phyloP scores from a whole-genome alignment of 2,113 vertebrate genomes.

The Dolichallabes microphthalmus region DNA sequence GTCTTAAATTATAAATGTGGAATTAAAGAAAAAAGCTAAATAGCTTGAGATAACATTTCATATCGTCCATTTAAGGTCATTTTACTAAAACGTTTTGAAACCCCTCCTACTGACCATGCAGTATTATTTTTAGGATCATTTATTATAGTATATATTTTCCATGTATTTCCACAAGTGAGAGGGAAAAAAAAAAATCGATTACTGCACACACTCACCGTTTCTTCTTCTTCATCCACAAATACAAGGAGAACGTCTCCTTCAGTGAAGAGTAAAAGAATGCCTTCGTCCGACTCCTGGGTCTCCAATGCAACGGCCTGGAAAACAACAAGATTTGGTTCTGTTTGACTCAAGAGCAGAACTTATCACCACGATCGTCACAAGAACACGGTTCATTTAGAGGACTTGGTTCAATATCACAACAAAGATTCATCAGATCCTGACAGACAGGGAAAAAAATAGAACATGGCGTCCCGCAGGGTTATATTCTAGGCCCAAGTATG shows the following conservation, averaged over 20 bases:
- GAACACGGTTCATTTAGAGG: background rate
- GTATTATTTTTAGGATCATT: too few species aligned
- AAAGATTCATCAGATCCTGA: background rate
- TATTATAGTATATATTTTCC: too few species aligned
- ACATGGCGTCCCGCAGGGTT: background rate
- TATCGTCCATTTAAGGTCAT: too few species aligned
- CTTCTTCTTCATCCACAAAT: conserved; percentile 51
- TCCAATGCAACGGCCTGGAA: conserved; percentile 68
- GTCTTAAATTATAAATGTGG: too few species aligned
- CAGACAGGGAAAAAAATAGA: background rate
- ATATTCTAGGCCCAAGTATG: background rate
- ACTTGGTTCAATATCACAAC: background rate
- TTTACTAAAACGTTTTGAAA: too few species aligned
- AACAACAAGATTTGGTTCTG: background rate
- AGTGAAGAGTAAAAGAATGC: conserved; percentile 64
- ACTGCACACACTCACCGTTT: conserved; percentile 59
- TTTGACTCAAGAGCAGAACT: background rate
- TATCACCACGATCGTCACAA: background rate
- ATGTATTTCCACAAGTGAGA: too few species aligned
- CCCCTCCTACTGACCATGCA: too few species aligned
- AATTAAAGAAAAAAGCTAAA: too few species aligned
- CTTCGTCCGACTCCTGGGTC: conserved; percentile 59
- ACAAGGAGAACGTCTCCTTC: conserved; percentile 71
- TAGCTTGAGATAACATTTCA: too few species aligned
- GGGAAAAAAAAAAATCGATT: too few species aligned